Evolutionary conservation across 2,797 vertebrate species (phyloP).

Genomic region (Danio aesculapii): DNA sequence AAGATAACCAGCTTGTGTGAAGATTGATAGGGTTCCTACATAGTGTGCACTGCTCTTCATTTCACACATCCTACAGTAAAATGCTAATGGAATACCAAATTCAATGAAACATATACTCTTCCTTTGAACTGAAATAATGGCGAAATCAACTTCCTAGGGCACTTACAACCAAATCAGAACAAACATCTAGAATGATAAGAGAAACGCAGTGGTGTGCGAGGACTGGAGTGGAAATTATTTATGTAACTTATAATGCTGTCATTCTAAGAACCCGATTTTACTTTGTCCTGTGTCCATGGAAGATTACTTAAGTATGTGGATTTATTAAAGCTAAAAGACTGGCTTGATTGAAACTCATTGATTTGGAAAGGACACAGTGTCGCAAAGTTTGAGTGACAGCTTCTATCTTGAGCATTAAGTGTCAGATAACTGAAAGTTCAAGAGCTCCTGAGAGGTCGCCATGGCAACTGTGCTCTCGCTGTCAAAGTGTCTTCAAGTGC

Average conservation of each 20-base stretch:
- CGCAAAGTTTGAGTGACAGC: slow-evolving; percentile 52
- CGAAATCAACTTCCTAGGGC: too few relatives aligned
- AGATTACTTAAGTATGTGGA: not conserved
- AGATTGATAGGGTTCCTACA: too few relatives aligned
- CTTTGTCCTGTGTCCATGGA: not conserved
- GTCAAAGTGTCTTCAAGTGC: slow-evolving; percentile 79
- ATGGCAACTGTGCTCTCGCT: slow-evolving; percentile 88
- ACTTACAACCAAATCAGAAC: too few relatives aligned
- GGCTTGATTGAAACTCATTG: slow-evolving; percentile 7
- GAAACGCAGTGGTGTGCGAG: too few relatives aligned
- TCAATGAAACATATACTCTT: too few relatives aligned
- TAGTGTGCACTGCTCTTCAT: too few relatives aligned
- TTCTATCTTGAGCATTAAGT: slow-evolving; percentile 84
- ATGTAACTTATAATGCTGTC: not conserved
- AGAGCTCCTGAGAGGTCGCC: slow-evolving; percentile 87
- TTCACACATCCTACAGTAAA: too few relatives aligned
- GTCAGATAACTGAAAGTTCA: slow-evolving; percentile 87
- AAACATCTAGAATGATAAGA: too few relatives aligned
- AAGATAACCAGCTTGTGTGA: too few relatives aligned
- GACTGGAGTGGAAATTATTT: too few relatives aligned
- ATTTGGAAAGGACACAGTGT: not conserved
- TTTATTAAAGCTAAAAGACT: not conserved
- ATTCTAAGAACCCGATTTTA: not conserved
- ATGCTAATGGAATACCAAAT: too few relatives aligned
- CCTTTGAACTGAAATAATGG: too few relatives aligned